Conservation (phyloP, 2,888 invertebrate genomes). For the Drosophila affinis region DNA sequence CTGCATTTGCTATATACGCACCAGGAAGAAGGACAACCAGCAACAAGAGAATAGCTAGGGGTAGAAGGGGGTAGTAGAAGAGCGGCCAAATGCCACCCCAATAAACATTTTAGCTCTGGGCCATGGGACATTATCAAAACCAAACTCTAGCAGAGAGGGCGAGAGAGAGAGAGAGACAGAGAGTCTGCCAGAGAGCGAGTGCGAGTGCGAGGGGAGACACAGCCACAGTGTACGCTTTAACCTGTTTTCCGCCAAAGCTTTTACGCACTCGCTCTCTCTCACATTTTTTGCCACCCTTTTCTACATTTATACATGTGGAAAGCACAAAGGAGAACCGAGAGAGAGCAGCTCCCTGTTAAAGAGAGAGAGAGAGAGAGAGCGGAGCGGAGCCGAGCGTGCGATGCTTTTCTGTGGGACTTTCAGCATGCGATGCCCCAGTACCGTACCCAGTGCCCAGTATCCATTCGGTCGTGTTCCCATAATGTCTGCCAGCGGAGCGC, state of each 20-base stretch:
- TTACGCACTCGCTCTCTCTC: slow-evolving; percentile 67
- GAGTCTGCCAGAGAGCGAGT: slow-evolving; percentile 7
- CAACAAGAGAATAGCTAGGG: slow-evolving; percentile 29
- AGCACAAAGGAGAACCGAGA: slow-evolving; percentile 38
- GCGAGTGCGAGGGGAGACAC: slow-evolving; percentile 23
- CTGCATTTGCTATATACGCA: slow-evolving; percentile 53
- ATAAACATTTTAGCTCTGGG: slow-evolving; percentile 72
- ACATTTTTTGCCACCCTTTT: slow-evolving; percentile 64
- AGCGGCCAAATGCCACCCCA: slow-evolving; percentile 70
- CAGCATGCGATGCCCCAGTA: slow-evolving; percentile 53
- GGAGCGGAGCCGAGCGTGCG: slow-evolving; percentile 1
- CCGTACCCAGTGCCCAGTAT: slow-evolving; percentile 84
- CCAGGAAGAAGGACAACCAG: slow-evolving; percentile 41
- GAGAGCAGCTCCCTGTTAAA: slow-evolving; percentile 2
- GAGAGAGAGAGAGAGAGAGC: slow-evolving; percentile 9
- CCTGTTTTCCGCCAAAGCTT: slow-evolving; percentile 74
- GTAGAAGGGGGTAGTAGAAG: slow-evolving; percentile 31
- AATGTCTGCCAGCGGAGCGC: slow-evolving; percentile 80
- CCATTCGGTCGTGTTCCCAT: slow-evolving; percentile 83
- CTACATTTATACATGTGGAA: slow-evolving; percentile 1
- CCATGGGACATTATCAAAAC: slow-evolving; percentile 57
- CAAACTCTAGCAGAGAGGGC: slow-evolving; percentile 13
- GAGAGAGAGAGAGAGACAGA: slow-evolving; percentile 12
- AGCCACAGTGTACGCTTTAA: slow-evolving; percentile 62
- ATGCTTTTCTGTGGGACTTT: slow-evolving; percentile 56